Base-by-base conservation (phyloP, 2,113 vertebrate species). In the Oryzias javanicus region DNA sequence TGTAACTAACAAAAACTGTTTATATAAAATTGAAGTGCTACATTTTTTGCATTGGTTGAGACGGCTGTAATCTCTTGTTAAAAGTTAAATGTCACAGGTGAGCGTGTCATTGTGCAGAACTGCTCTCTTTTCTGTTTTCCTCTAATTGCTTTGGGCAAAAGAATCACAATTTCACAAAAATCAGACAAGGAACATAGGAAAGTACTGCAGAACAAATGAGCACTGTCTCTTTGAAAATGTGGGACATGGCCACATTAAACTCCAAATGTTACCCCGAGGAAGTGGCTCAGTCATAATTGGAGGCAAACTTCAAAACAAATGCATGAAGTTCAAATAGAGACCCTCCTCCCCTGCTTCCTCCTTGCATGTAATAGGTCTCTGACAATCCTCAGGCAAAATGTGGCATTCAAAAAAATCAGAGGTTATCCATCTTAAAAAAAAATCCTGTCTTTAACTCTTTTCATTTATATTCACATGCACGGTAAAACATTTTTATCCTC, bases 291-390 rank as follows among this genome's bases (percentile, higher is more conserved):
- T 77, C 59, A 61, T 86, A 88, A 87, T 82, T 87, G 83, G 80
- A 79, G 67, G 72, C 72, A 85, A 86, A 81, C 82, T 84, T 87
- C 70, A 84, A 87, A 85, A 85, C 77, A 83, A 87, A 86, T 78
- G 66, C 64, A 46, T 14, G 40, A 40, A 78, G 73, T 81, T 84
- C 60, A 79, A 82, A 74, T 16, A 45, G 54, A 74, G 67, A 75
- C 54, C 72, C 76, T 85, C 66, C 72, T 85, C 66, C 72, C 69
- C 61, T 72, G 59, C 72, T 78, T 85, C 81, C 80, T 82, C 76
- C 76, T 59, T 76, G 76, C 55, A 52, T 60, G 52, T 85, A 85
- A 84, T 79, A 76, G 86, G 58, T 64, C 51, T 42, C 53, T 78
- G 60, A 46, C 67, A 49, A 63, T 78, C 79, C 78, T 55, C 25